Percentiles rank a stretch among this genome's conserved stretches.
phyloP scores from a whole-genome alignment of 1,140 invertebrate genomes.

The Cylas formicarius region DNA sequence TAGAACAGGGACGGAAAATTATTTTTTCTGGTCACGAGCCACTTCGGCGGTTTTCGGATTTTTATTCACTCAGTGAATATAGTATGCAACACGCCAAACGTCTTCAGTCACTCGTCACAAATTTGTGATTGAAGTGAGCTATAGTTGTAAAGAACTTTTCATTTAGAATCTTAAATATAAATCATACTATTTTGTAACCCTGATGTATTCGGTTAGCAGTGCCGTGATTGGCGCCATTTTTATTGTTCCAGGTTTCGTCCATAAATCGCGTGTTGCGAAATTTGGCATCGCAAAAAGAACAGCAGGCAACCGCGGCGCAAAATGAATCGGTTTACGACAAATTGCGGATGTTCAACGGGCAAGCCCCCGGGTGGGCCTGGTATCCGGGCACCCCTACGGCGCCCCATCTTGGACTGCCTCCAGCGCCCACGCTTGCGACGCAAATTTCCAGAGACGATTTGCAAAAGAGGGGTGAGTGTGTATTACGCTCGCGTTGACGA shows the following conservation, averaged over 20 bases:
- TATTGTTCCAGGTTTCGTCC: conserved; percentile 79
- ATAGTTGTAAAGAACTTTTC: no score
- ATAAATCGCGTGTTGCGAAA: conserved; percentile 96
- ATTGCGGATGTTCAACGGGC: conserved; percentile 73
- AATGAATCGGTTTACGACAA: conserved; percentile 78
- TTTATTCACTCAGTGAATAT: no score
- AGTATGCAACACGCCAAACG: no score
- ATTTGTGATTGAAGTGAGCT: no score
- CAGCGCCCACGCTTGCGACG: conserved; percentile 41
- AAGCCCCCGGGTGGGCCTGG: conserved; percentile 45
- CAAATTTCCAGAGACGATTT: conserved; percentile 51
- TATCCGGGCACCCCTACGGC: conserved; percentile 40
- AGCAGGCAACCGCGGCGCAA: conserved; percentile 48
- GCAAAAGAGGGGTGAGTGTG: conserved; percentile 56
- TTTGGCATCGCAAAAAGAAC: conserved; percentile 85
- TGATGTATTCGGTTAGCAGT: no score
- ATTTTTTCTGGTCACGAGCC: no score
- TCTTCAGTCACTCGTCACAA: no score
- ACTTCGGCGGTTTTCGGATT: no score
- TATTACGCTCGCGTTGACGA: neutral
- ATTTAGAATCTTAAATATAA: no score
- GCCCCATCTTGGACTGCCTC: conserved; percentile 41
- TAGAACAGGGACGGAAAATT: no score
- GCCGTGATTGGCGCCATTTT: no score
- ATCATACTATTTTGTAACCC: no score